phyloP scores from a whole-genome alignment of 2,888 invertebrate species.

The Ligdia adustata region DNA sequence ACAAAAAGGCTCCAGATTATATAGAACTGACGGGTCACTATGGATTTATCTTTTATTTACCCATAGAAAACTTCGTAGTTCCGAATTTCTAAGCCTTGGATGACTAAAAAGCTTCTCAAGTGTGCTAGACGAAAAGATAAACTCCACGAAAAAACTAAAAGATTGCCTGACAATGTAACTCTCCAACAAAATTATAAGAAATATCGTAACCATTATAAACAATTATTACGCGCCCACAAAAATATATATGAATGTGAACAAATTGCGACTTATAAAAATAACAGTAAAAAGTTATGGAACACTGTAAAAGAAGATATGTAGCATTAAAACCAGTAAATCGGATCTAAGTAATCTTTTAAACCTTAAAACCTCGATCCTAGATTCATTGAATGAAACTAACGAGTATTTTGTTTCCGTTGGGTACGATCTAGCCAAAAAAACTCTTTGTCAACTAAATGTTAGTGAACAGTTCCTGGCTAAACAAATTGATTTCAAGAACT shows the following conservation, averaged over 20 bases:
- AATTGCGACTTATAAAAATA: neutral
- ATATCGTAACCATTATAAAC: neutral
- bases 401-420: neutral
- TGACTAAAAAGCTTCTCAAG: neutral
- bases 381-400: neutral
- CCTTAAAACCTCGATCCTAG: neutral
- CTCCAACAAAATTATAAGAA: neutral
- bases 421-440: neutral
- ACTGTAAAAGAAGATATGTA: neutral
- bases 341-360: neutral
- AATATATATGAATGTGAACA: neutral
- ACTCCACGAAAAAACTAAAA: neutral
- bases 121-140: neutral
- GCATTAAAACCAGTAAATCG: neutral
- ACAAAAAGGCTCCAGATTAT: neutral
- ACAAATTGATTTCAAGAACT: neutral
- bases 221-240: neutral
- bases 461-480: neutral
- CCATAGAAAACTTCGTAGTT: neutral
- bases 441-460: neutral
- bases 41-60: neutral
- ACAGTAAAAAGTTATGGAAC: neutral
- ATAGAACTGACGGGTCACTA: neutral
- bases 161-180: neutral
- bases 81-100: neutral